These are phyloP conservation scores for Tapirus indicus DNA, from an alignment of 2,797 vertebrate genomes.

Conservation along the genomic window DNA sequence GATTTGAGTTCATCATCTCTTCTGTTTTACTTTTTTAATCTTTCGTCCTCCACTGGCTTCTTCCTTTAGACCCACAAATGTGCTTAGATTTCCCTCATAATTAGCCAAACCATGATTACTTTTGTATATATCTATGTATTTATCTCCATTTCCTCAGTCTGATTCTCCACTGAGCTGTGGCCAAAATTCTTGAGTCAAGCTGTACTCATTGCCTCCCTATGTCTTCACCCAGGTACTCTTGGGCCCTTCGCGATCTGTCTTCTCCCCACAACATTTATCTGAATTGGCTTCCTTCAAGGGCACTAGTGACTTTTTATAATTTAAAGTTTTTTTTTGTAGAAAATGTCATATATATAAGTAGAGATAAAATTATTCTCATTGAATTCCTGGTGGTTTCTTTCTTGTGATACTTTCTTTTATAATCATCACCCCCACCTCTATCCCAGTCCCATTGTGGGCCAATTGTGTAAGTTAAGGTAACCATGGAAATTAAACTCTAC, in stretches of 20 bases:
- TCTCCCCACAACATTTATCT: background rate
- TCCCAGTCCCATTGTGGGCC: background rate
- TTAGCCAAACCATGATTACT: background rate
- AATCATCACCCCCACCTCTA: background rate
- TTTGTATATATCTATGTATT: background rate
- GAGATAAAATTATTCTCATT: background rate
- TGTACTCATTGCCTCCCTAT: background rate
- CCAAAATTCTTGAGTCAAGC: background rate
- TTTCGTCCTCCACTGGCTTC: background rate
- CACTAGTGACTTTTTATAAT: background rate
- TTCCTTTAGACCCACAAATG: background rate
- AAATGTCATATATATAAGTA: constrained; percentile 11
- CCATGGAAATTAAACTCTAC: background rate
- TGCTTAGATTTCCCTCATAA: background rate
- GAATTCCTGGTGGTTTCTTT: background rate
- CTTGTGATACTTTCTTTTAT: background rate
- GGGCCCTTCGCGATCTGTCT: background rate
- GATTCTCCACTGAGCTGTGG: background rate
- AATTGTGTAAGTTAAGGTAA: background rate
- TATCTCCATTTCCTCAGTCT: background rate
- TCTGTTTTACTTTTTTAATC: background rate
- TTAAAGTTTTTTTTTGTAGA: constrained; percentile 40
- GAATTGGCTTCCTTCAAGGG: background rate
- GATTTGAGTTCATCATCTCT: background rate
- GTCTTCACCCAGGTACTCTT: background rate